phyloP scores from a whole-genome alignment of 1,140 invertebrate genomes.

The Bombus picipes region DNA sequence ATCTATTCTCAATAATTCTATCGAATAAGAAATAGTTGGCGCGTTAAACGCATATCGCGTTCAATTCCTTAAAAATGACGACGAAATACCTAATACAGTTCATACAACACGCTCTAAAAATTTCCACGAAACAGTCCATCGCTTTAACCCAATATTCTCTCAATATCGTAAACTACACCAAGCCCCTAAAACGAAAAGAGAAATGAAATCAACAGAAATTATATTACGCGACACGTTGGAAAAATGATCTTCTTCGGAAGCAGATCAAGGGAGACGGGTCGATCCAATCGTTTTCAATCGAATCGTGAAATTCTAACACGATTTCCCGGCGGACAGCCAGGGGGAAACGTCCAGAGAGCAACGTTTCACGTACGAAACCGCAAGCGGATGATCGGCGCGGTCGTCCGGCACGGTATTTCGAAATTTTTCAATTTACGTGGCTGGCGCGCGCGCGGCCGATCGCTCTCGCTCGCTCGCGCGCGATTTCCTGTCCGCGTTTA shows the following conservation, averaged over 20 bases:
- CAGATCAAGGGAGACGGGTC: conserved; percentile 18
- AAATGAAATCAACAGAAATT: neutral
- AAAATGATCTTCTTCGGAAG: neutral
- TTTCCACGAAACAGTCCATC: neutral
- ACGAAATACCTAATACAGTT: neutral
- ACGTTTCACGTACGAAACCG: conserved; percentile 38
- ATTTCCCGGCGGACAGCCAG: conserved; percentile 10
- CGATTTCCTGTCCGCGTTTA: conserved; percentile 42
- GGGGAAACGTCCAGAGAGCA: neutral
- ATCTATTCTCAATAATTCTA: too few relatives aligned
- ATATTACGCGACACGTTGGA: neutral
- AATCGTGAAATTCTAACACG: conserved; percentile 33
- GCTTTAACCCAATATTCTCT: neutral
- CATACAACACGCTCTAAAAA: neutral
- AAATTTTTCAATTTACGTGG: conserved; percentile 52
- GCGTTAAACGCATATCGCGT: neutral
- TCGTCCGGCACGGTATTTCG: conserved; percentile 31
- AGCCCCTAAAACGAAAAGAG: neutral
- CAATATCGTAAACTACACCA: neutral
- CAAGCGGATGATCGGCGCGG: conserved; percentile 45
- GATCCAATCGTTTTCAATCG: conserved; percentile 35
- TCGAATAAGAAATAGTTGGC: too few relatives aligned
- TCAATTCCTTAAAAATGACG: neutral
- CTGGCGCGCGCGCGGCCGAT: neutral
- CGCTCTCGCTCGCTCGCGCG: conserved; percentile 5